phyloP scores from a whole-genome alignment of 2,797 vertebrate species.

The Cirrhinus molitorella region DNA sequence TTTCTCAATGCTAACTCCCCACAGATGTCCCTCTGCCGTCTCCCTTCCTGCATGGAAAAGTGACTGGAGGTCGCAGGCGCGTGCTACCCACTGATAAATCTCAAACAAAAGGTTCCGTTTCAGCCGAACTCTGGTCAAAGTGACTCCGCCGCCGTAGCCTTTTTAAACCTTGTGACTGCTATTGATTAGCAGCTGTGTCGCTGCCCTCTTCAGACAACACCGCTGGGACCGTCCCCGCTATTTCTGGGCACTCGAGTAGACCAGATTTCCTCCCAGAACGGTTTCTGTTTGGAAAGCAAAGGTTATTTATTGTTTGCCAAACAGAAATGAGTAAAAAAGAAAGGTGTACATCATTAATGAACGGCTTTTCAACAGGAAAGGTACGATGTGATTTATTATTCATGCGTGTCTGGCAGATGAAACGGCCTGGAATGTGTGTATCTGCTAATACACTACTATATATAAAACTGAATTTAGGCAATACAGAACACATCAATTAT shows the following conservation, averaged over 20 bases:
- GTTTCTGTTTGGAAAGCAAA: constrained; percentile 26
- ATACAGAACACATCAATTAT: constrained; percentile 16
- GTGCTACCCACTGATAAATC: constrained; percentile 34
- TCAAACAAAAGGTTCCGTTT: constrained; percentile 37
- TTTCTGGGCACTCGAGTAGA: constrained; percentile 37
- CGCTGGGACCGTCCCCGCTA: not conserved
- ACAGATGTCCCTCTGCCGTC: constrained; percentile 43
- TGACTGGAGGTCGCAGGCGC: constrained; percentile 32
- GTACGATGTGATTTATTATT: constrained; percentile 36
- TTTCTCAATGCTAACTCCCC: constrained; percentile 37
- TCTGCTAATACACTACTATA: constrained; percentile 1
- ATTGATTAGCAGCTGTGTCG: constrained; percentile 47
- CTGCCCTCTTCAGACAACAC: constrained; percentile 36
- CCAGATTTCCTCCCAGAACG: not conserved
- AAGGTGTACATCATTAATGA: constrained; percentile 38
- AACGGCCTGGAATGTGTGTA: not conserved
- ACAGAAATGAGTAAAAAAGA: not conserved
- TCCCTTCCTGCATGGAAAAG: constrained; percentile 26
- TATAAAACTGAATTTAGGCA: constrained; percentile 8
- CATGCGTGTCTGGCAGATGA: constrained; percentile 2
- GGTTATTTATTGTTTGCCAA: constrained; percentile 30
- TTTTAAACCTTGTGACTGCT: constrained; percentile 37
- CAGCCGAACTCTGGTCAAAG: constrained; percentile 8
- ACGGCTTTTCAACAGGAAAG: constrained; percentile 2
- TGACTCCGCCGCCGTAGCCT: constrained; percentile 8